Base-by-base conservation (phyloP, 2,113 vertebrate genomes). In the Cathartes aura region DNA sequence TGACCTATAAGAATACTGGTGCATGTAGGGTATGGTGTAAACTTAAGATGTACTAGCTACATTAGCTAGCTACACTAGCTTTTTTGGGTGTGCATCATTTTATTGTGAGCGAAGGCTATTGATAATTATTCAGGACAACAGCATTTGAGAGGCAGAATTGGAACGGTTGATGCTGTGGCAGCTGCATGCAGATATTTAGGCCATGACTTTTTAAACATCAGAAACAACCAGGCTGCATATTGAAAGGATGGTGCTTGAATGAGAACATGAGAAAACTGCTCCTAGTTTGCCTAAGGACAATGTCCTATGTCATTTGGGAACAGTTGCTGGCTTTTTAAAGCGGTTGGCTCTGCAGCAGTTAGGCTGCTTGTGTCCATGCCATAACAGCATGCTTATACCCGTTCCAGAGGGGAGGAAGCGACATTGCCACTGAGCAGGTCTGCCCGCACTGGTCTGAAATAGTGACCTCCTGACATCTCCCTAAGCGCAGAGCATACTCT, bases 351-450 rank as follows among this genome's bases (percentile, higher is more conserved):
- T 89, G 67, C 40, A 58, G 60, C 32, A 76, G 62, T 32, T 47
- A 48, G 80, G 55, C 80, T 87, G 71, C 63, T 83, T 48, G 40
- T 70, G 78, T 53, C 70, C 9, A 1, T 67, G n/a, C 59, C 23
- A 1, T 40, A 30, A 40, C 14, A 70, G 9, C 1, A 0, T 0
- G 4, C 53, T n/a, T 50, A 47, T 18, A 19, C n/a, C 11, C 0
- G 0, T 55, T 72, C 58, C 5, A 9, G 45, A 23, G 36, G 7
- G 6, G 12, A 72, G 34, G 53, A 68, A 64, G 53, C 48, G 56
- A 0, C 40, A 68, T 75, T 56, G 42, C 29, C 13, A 2, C 23
- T 2, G 24, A 38, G 32, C 42, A 30, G 23, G 9, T 71, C 52
- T 68, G 36, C 27, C 30, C 0, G 3, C 38, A 0, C 27, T 52